Percentiles rank a stretch among this genome's conserved stretches.
Conservation (phyloP, 2,113 vertebrate species). For the Lucifuga dentata region DNA sequence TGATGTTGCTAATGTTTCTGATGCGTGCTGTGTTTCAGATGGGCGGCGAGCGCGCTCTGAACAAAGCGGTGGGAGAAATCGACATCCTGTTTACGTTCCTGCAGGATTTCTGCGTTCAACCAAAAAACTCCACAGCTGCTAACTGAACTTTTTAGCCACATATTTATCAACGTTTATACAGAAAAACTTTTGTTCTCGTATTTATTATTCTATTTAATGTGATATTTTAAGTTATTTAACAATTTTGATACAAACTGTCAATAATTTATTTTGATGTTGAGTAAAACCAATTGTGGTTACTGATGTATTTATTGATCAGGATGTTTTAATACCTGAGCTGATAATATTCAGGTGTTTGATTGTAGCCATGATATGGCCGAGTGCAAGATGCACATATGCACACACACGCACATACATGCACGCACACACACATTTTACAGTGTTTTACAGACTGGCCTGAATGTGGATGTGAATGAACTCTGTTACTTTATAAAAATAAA, state of each 20-base stretch:
- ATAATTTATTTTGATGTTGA: constrained; percentile 41
- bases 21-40: constrained; percentile 46
- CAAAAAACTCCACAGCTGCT: not conserved
- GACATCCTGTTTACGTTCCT: constrained; percentile 72
- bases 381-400: not conserved
- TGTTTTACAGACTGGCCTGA: constrained; percentile 14
- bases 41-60: constrained; percentile 28
- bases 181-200: constrained; percentile 53
- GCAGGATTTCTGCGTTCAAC: constrained; percentile 62
- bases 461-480: too few species aligned
- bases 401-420: not conserved
- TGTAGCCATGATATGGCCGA: constrained; percentile 61
- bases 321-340: constrained; percentile 9
- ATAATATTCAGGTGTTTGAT: constrained; percentile 26
- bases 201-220: constrained; percentile 68
- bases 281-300: constrained; percentile 13
- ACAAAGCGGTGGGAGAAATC: constrained; percentile 69
- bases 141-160: not conserved
- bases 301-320: constrained; percentile 61
- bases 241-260: constrained; percentile 10
- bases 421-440: constrained; percentile 6
- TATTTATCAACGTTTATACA: constrained; percentile 42
- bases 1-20: not conserved
- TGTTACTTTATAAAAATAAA: too few species aligned
- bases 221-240: constrained; percentile 10